These are phyloP conservation scores for Sinocyclocheilus rhinocerous DNA, from an alignment of 2,113 vertebrate genomes.

Conservation along the genomic window DNA sequence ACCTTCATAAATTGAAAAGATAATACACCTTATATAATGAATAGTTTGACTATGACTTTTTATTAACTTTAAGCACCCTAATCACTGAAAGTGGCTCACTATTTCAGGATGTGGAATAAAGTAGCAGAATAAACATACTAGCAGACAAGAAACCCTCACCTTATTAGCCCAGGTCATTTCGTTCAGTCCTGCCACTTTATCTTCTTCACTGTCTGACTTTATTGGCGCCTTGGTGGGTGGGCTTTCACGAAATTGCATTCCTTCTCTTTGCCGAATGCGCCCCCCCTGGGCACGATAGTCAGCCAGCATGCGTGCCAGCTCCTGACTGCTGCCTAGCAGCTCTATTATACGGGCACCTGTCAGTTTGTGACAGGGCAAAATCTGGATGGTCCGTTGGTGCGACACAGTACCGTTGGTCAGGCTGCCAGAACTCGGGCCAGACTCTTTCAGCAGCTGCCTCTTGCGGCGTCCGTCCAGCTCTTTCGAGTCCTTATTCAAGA, in stretches of 20 bases:
- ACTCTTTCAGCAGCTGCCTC: slow-evolving; percentile 88
- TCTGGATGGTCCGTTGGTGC: slow-evolving; percentile 71
- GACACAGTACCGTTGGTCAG: slow-evolving; percentile 77
- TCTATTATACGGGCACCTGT: slow-evolving; percentile 87
- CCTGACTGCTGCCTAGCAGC: slow-evolving; percentile 82
- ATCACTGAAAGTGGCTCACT: not conserved
- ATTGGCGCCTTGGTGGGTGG: slow-evolving; percentile 69
- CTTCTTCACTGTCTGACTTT: slow-evolving; percentile 84
- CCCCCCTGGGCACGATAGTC: slow-evolving; percentile 94
- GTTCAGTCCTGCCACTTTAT: slow-evolving; percentile 75
- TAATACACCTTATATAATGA: not conserved
- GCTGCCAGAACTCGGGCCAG: slow-evolving; percentile 71
- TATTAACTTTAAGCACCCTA: not conserved
- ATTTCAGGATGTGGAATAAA: not conserved
- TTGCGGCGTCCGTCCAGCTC: slow-evolving; percentile 90
- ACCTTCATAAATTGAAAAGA: not conserved
- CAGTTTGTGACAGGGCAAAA: slow-evolving; percentile 87
- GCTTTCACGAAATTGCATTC: slow-evolving; percentile 78
- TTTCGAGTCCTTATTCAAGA: slow-evolving; percentile 91
- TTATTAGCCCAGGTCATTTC: slow-evolving; percentile 86
- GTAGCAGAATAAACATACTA: not conserved
- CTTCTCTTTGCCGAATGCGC: slow-evolving; percentile 83
- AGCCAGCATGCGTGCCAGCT: slow-evolving; percentile 88
- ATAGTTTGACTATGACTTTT: not conserved
- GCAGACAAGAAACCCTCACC: slow-evolving; percentile 70